Evolutionary conservation across 2,888 invertebrate genomes (phyloP), one percentile per base, ranked within the genome.

Genomic region (Pheosia tremula): DNA sequence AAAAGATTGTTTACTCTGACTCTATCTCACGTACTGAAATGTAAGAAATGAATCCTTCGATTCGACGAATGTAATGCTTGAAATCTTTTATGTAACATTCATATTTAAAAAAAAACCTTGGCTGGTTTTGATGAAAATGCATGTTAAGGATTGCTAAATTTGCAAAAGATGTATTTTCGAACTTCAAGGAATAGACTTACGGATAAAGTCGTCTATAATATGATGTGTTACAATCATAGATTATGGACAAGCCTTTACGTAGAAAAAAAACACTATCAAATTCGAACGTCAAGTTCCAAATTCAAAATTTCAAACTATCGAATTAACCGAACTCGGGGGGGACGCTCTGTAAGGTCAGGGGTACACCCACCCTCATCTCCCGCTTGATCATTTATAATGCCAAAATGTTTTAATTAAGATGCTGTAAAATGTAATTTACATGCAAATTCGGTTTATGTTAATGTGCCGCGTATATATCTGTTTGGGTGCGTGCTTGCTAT

Each of bases 401-500:
- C 94, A 94, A 94, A 94, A 94, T 94, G 94, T 94, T 94, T 94
- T 94, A 94, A 94, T 94, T 94, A 94, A 94, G 94, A 94, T 91
- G 94, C 93, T 94, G 94, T 94, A 94, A 94, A 94, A 94, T 92
- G 94, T 94, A 94, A 94, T 94, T 94, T 94, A 94, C 94, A 94
- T 94, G 94, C 94, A 94, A 94, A 94, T 94, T 94, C 93, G 94
- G 94, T 94, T 94, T 94, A 94, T 94, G 94, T 94, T 94, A 94
- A 94, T 94, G 94, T 90, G 87, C 87, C 89, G 88, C 91, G 92
- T 93, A 92, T 93, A 92, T 93, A 91, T 93, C 91, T 93, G 93
- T 93, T 92, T 93, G 92, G 93, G 93, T 93, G 93, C 92, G 93
- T 92, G 92, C 90, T 88, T 88, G 91, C 89, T 92, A 92, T 93